phyloP scores from a whole-genome alignment of 2,113 vertebrate genomes.

The Dendropsophus ebraccatus region DNA sequence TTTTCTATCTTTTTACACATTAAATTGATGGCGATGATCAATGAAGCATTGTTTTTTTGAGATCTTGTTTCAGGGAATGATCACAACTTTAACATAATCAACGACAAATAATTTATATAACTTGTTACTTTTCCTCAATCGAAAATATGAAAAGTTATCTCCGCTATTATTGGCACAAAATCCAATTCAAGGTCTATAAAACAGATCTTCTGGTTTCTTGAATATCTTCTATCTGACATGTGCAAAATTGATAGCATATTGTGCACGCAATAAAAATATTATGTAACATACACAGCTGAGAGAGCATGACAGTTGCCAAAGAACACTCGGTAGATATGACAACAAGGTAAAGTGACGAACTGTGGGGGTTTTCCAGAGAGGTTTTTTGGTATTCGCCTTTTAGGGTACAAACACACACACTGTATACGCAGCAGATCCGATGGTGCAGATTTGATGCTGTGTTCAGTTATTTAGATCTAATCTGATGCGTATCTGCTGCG shows the following conservation, averaged over 20 bases:
- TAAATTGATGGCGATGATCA: neutral
- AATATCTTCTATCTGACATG: neutral
- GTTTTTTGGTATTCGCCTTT: no score
- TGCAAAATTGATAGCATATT: conserved; percentile 18
- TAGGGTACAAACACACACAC: no score
- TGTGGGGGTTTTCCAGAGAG: neutral
- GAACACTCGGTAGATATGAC: neutral
- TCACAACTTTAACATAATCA: neutral
- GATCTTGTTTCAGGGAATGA: neutral
- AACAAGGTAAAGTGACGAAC: neutral
- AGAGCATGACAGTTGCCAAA: neutral
- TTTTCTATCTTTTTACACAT: neutral
- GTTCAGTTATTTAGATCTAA: no score
- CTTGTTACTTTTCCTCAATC: neutral
- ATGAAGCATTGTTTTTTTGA: neutral
- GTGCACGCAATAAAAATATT: conserved; percentile 20
- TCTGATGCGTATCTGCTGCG: no score
- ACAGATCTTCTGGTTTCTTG: neutral
- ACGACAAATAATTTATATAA: conserved; percentile 1
- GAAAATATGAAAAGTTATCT: neutral
- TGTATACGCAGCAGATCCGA: no score
- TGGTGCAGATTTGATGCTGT: no score
- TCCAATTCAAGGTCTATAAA: neutral
- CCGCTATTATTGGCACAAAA: conserved; percentile 11
- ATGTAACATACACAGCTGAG: neutral